Base-by-base conservation (phyloP, 2,888 invertebrate species). In the Fabriciana adippe region DNA sequence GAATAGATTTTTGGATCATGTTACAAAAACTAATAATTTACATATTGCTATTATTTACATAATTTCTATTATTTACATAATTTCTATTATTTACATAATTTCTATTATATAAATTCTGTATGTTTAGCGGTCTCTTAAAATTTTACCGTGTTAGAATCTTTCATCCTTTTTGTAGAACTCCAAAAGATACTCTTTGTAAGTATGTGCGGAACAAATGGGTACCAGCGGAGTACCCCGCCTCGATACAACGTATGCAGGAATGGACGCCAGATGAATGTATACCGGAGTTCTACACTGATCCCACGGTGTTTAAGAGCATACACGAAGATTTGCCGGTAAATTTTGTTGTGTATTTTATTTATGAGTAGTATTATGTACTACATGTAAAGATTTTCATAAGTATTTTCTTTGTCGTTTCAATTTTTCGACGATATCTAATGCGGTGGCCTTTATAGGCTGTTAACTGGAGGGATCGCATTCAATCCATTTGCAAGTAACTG, bases 251-350 rank as follows among this genome's bases (percentile, higher is more conserved):
- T 51, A 93, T 99, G 85, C 98, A 98, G 80, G 96, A 97, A 80
- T 99, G 99, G 99, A 99, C 99, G 0, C 99, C 99, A 0, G 99
- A 99, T 83, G 99, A 99, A 87, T 99, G 99, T 82, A 98, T 99
- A 82, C 99, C 99, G 0, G 99, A 99, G 87, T 99, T 99, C 91
- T 99, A 97, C 86, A 96, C 96, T 0, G 98, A 99, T 89, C 97
- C 99, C 0, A 94, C 94, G 70, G 96, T 99, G 62, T 99, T 99
- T 84, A 96, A 96, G 90, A 99, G 99, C 62, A 97, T 98, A 75
- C 99, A 99, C 81, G 96, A 97, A 80, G 99, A 99, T 90, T 93
- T 99, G 76, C 96, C 97, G 26, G 93, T 92, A 80, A 76, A 71
- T 67, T 55, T 2, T 59, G 11, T 41, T 41, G 11, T 41, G 11